Conservation (phyloP, 2,797 vertebrate species). For the Amniataba percoides region DNA sequence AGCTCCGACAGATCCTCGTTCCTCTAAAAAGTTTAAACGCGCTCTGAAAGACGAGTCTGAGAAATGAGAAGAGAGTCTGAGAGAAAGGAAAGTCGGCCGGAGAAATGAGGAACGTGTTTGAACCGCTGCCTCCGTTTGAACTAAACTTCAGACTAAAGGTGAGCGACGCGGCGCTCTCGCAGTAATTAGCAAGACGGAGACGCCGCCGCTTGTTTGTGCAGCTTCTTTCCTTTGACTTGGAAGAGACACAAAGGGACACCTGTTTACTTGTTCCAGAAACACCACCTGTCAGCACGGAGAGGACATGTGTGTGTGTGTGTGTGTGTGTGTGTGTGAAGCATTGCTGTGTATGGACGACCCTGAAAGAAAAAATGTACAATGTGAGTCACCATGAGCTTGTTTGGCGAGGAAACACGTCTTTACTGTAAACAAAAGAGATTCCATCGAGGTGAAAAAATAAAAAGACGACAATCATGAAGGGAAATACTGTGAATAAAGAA, state of each 20-base stretch:
- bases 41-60: conserved; percentile 29
- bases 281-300: conserved; percentile 79
- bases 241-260: conserved; percentile 82
- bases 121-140: conserved; percentile 19
- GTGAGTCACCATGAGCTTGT: no score
- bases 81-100: background rate
- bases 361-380: background rate
- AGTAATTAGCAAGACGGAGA: conserved; percentile 73
- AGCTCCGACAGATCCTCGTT: conserved; percentile 6
- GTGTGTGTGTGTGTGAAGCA: conserved; percentile 31
- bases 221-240: conserved; percentile 66
- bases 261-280: conserved; percentile 81
- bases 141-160: conserved; percentile 53
- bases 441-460: no score
- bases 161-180: conserved; percentile 33
- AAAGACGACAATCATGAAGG: no score
- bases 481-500: no score
- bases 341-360: background rate
- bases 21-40: conserved; percentile 37
- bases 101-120: background rate
- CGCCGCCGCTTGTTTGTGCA: conserved; percentile 55
- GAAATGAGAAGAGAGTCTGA: conserved; percentile 21
- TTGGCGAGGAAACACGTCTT: no score
- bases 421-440: no score
- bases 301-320: background rate